A percentile compares a stretch with the other conserved stretches of the same genome.
Evolutionary conservation across 2,113 vertebrate genomes (phyloP).

Genomic region (Gila orcuttii): DNA sequence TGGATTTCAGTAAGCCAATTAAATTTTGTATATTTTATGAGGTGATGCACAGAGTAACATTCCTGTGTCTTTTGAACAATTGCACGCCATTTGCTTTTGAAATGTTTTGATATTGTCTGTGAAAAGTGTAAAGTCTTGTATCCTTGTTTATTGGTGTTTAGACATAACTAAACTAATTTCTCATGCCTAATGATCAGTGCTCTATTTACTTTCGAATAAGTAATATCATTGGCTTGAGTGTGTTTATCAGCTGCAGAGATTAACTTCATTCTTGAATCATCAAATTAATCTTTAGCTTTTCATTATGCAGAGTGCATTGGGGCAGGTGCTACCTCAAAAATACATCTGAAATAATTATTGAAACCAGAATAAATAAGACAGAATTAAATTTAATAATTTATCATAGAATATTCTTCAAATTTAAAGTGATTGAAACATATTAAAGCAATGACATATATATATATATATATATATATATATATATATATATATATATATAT

Average conservation of each 20-base stretch:
- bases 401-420: no score
- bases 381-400: no score
- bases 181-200: background rate
- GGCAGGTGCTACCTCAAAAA: background rate
- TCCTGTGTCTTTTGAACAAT: background rate
- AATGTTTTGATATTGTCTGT: conserved; percentile 24
- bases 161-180: background rate
- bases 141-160: conserved; percentile 8
- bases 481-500: no score
- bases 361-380: conserved; percentile 19
- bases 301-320: background rate
- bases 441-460: no score
- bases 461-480: no score
- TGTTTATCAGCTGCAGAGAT: background rate
- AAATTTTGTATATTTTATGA: background rate
- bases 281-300: background rate
- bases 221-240: background rate
- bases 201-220: background rate
- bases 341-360: background rate
- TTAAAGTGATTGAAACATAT: background rate
- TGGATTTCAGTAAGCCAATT: conserved; percentile 35
- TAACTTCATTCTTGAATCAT: conserved; percentile 15
- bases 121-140: background rate
- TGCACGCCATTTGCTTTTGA: background rate
- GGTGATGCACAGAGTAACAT: background rate